A percentile compares a stretch with the other conserved stretches of the same genome.
These are phyloP conservation scores for Chaetops frenatus DNA, from an alignment of 2,113 vertebrate species.

Conservation along the genomic window DNA sequence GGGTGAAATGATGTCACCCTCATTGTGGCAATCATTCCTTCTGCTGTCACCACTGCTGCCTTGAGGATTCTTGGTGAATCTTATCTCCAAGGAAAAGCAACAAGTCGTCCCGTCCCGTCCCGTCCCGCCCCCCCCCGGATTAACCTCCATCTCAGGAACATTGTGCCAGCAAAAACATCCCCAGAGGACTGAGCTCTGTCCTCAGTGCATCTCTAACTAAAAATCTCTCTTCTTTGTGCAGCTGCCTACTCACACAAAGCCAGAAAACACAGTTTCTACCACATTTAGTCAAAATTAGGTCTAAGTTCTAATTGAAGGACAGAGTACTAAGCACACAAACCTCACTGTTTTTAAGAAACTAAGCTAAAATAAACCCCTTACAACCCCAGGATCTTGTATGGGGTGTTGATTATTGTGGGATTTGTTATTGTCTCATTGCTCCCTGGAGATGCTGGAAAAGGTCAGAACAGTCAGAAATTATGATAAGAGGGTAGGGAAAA, in stretches of 20 bases:
- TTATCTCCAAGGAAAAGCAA: neutral
- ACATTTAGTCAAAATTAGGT: neutral
- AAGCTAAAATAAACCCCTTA: neutral
- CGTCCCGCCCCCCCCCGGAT: too few species aligned
- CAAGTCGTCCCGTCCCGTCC: too few species aligned
- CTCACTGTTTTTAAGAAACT: neutral
- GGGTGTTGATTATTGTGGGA: neutral
- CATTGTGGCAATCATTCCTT: neutral
- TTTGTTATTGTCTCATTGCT: neutral
- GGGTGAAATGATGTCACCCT: neutral
- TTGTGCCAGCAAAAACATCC: neutral
- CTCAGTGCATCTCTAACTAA: neutral
- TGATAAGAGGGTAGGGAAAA: neutral
- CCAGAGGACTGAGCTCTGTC: neutral
- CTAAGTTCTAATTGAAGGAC: neutral
- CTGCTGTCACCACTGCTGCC: neutral
- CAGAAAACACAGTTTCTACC: neutral
- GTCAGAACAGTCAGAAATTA: neutral
- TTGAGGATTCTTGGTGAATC: rapidly evolving
- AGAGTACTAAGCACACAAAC: neutral
- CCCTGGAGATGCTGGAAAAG: neutral
- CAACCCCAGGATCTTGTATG: rapidly evolving
- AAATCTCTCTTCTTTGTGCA: neutral
- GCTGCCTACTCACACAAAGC: neutral
- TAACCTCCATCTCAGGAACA: neutral